Evolutionary conservation across 2,113 vertebrate genomes (phyloP).

Genomic region (Lophotis ruficrista): DNA sequence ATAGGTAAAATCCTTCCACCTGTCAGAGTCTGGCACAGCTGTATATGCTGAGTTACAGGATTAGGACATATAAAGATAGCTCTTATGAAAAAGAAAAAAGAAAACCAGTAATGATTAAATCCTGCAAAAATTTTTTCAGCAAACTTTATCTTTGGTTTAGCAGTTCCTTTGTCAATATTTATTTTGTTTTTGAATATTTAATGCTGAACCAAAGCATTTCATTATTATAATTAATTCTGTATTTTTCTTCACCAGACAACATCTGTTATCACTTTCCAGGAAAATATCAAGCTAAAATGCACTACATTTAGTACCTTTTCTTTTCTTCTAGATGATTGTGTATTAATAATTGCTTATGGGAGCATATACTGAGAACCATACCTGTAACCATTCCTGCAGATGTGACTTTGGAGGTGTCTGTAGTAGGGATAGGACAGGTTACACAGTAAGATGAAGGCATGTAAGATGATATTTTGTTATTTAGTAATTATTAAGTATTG

Average conservation of each 20-base stretch:
- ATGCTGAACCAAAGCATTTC: neutral
- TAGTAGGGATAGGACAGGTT: neutral
- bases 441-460: neutral
- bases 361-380: neutral
- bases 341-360: neutral
- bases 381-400: neutral
- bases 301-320: neutral
- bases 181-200: neutral
- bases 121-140: neutral
- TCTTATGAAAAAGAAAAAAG: too few relatives aligned
- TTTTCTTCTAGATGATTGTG: neutral
- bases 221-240: neutral
- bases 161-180: neutral
- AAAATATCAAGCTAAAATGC: neutral
- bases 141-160: neutral
- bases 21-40: neutral
- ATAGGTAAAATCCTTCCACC: neutral
- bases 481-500: neutral
- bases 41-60: neutral
- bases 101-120: neutral
- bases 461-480: neutral
- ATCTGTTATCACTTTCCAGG: neutral
- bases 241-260: neutral
- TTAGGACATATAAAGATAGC: neutral
- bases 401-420: neutral